Evolutionary conservation across 2,888 invertebrate genomes (phyloP).

Genomic region (Platynereis dumerilii): DNA sequence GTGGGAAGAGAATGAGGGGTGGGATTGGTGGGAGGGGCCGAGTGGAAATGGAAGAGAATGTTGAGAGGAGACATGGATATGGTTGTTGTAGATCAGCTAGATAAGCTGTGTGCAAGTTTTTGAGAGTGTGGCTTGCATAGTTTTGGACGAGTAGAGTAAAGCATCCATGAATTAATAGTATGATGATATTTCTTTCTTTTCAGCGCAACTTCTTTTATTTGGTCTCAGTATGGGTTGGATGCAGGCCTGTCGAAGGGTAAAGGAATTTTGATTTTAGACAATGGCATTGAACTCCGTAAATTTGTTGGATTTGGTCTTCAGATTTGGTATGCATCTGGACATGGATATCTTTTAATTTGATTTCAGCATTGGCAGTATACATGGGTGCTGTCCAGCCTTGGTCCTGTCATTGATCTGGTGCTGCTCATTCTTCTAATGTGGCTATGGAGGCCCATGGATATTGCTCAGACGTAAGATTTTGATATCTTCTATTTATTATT

Average conservation of each 20-base stretch:
- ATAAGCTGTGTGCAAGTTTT: too few species aligned
- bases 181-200: neutral
- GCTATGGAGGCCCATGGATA: slow-evolving; percentile 33
- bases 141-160: too few species aligned
- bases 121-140: too few species aligned
- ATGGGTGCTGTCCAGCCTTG: slow-evolving; percentile 24
- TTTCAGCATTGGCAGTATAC: slow-evolving; percentile 29
- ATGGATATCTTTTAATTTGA: neutral
- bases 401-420: slow-evolving; percentile 22
- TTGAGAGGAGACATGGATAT: too few species aligned
- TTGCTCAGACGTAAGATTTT: slow-evolving; percentile 27
- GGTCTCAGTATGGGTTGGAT: slow-evolving; percentile 20
- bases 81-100: too few species aligned
- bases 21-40: too few species aligned
- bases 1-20: too few species aligned
- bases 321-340: too few species aligned
- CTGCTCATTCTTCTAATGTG: slow-evolving; percentile 34
- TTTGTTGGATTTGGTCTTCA: too few species aligned
- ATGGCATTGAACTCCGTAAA: neutral
- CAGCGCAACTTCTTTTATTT: slow-evolving; percentile 12
- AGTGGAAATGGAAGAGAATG: too few species aligned
- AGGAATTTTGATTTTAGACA: neutral
- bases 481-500: neutral
- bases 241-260: slow-evolving; percentile 18
- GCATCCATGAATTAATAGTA: too few species aligned